Conservation (phyloP, 2,888 invertebrate genomes). For the Melanostoma mellinum region DNA sequence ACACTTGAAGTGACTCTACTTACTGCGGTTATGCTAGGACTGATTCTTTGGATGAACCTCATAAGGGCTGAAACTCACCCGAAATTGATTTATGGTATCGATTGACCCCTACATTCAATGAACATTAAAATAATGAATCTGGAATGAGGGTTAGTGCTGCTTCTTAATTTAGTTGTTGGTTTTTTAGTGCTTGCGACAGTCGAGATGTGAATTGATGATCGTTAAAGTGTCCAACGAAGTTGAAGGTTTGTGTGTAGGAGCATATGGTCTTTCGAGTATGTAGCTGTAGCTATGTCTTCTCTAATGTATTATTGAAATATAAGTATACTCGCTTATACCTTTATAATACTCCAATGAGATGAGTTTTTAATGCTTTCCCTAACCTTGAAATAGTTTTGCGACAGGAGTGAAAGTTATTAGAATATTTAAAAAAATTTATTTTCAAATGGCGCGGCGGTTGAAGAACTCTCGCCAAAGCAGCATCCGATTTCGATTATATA, state of each 20-base stretch:
- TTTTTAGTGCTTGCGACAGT: slow-evolving; percentile 14
- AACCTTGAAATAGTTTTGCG: too few species aligned
- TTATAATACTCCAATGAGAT: too few species aligned
- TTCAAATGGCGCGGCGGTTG: too few species aligned
- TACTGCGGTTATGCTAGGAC: not conserved
- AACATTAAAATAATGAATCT: slow-evolving; percentile 43
- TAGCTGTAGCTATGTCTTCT: too few species aligned
- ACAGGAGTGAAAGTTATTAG: too few species aligned
- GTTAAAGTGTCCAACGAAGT: slow-evolving; percentile 38
- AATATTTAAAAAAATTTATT: too few species aligned
- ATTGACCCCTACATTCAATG: slow-evolving; percentile 42
- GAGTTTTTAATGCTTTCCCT: too few species aligned
- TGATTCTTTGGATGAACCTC: slow-evolving; percentile 12
- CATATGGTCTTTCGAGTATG: too few species aligned
- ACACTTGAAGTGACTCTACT: slow-evolving; percentile 38
- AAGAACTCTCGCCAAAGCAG: too few species aligned
- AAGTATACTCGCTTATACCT: too few species aligned
- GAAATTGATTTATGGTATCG: slow-evolving; percentile 50
- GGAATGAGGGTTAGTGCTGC: slow-evolving; percentile 26
- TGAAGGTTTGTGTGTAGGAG: not conserved
- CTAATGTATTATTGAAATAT: too few species aligned
- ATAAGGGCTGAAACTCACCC: slow-evolving; percentile 1
- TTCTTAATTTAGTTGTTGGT: slow-evolving; percentile 33
- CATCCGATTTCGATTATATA: too few species aligned
- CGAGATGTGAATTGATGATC: slow-evolving; percentile 28